Evolutionary conservation across 2,797 vertebrate genomes (phyloP).

Genomic region (Staurois parvus): DNA sequence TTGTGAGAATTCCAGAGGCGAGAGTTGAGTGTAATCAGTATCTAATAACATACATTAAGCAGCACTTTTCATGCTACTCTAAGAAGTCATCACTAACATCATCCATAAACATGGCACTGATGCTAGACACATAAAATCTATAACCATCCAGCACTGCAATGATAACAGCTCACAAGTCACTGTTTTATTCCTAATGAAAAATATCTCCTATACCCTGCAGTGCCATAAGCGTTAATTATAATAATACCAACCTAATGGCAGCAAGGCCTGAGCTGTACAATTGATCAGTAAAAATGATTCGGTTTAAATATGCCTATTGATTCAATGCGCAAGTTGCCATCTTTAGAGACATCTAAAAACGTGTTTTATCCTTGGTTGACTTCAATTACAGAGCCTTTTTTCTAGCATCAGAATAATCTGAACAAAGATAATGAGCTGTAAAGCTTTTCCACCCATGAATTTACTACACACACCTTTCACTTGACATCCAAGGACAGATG

Average conservation of each 20-base stretch:
- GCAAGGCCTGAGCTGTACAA: conserved; percentile 10
- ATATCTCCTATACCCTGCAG: conserved; percentile 1
- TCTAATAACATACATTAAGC: conserved; percentile 44
- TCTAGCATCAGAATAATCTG: conserved; percentile 64
- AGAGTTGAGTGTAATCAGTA: conserved; percentile 28
- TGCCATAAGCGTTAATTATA: conserved; percentile 27
- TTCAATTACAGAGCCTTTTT: conserved; percentile 68
- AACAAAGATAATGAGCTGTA: conserved; percentile 66
- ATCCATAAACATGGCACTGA: conserved; percentile 40
- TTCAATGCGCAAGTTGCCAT: conserved; percentile 14
- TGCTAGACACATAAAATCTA: conserved; percentile 23
- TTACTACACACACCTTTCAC: conserved; percentile 63
- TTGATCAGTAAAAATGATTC: conserved; percentile 32
- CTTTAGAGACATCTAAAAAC: conserved; percentile 7
- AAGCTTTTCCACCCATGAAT: conserved; percentile 69
- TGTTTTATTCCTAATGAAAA: conserved; percentile 22
- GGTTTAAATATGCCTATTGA: conserved; percentile 45
- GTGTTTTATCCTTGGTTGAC: conserved; percentile 67
- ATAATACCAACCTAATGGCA: conserved; percentile 37
- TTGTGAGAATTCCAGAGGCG: conserved; percentile 26
- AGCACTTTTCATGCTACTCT: conserved; percentile 15
- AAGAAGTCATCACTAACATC: conserved; percentile 34
- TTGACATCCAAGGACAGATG: conserved; percentile 65
- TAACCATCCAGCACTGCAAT: background rate
- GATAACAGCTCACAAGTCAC: conserved; percentile 20